phyloP scores from a whole-genome alignment of 1,140 invertebrate genomes.

The Eubasilissa regina region DNA sequence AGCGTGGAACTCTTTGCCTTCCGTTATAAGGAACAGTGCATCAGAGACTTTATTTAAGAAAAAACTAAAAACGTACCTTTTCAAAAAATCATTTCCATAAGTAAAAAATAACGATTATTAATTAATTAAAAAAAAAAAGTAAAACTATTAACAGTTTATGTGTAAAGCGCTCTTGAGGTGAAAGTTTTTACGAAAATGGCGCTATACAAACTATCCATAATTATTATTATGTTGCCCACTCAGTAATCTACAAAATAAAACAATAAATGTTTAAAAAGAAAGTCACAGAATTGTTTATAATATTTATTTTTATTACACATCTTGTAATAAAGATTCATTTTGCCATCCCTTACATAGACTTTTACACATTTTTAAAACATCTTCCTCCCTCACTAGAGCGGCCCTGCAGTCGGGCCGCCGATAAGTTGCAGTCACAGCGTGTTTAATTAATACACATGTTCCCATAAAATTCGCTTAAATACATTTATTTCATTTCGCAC shows the following conservation, averaged over 20 bases:
- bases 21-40: too few species aligned
- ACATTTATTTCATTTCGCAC: neutral
- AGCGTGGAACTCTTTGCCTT: too few species aligned
- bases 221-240: neutral
- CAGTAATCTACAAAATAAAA: neutral
- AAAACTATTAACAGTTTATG: too few species aligned
- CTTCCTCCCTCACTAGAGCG: neutral
- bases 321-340: slow-evolving; percentile 60
- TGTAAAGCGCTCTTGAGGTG: too few species aligned
- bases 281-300: slow-evolving; percentile 49
- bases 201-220: too few species aligned
- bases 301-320: slow-evolving; percentile 58
- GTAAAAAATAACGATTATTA: too few species aligned
- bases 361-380: slow-evolving; percentile 42
- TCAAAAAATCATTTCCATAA: too few species aligned
- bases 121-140: too few species aligned
- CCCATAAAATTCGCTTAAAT: slow-evolving; percentile 50
- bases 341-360: slow-evolving; percentile 58
- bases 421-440: slow-evolving; percentile 59
- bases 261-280: slow-evolving; percentile 12
- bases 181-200: too few species aligned
- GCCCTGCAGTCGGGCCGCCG: neutral
- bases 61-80: too few species aligned
- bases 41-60: too few species aligned
- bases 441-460: slow-evolving; percentile 58